phyloP scores from a whole-genome alignment of 2,888 invertebrate species.

The Anorthoa munda region DNA sequence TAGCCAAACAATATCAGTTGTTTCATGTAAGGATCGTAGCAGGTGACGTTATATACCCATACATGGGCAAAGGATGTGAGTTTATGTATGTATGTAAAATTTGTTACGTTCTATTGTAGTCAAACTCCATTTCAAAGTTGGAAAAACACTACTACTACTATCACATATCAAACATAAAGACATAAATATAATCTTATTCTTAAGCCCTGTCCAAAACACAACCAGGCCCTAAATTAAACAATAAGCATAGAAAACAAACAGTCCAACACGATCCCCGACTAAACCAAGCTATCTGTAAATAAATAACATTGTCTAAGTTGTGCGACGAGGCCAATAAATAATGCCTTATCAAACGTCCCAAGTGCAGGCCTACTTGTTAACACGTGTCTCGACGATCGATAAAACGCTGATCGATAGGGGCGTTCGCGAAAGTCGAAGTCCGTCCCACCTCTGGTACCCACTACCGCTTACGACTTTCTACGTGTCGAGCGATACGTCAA shows the following conservation, averaged over 20 bases:
- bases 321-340: conserved; percentile 69
- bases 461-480: conserved; percentile 62
- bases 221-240: conserved; percentile 37
- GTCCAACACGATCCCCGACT: conserved; percentile 51
- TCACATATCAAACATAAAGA: not conserved
- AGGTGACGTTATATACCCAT: no score
- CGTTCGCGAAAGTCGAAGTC: conserved; percentile 65
- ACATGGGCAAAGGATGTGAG: no score
- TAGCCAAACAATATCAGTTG: no score
- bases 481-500: conserved; percentile 60
- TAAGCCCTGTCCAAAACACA: not conserved
- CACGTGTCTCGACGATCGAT: conserved; percentile 79
- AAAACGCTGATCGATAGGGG: conserved; percentile 76
- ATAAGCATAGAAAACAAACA: conserved; percentile 38
- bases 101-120: no score
- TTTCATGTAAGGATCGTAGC: no score
- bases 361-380: conserved; percentile 79
- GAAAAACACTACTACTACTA: not conserved
- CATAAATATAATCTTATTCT: conserved; percentile 10
- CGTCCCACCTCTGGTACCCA: conserved; percentile 38
- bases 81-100: no score
- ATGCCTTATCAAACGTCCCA: conserved; percentile 73
- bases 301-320: conserved; percentile 52
- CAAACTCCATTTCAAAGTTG: not conserved
- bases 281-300: conserved; percentile 55